Evolutionary conservation across 2,888 invertebrate genomes (phyloP).

Genomic region (Synergus itoensis): DNA sequence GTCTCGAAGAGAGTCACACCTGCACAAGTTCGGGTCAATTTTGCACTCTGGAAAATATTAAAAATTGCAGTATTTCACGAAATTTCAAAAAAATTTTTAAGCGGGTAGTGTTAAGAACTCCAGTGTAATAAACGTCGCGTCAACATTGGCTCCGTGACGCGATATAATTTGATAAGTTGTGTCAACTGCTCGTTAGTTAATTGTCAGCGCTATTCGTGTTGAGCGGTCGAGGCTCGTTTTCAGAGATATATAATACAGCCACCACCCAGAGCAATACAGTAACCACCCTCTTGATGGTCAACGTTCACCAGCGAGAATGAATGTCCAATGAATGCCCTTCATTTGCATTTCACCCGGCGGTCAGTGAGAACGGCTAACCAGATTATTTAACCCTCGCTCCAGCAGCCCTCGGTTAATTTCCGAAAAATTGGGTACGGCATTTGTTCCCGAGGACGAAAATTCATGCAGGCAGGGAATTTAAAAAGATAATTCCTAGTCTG

Average conservation of each 20-base stretch:
- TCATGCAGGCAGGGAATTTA: background rate
- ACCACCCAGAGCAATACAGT: conserved; percentile 40
- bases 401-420: conserved; percentile 55
- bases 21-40: no score
- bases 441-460: conserved; percentile 9
- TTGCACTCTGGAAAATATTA: no score
- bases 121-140: conserved; percentile 50
- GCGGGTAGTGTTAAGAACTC: background rate
- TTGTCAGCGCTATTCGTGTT: conserved; percentile 66
- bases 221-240: conserved; percentile 53
- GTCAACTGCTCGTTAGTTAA: conserved; percentile 77
- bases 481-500: background rate
- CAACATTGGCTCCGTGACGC: conserved; percentile 63
- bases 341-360: conserved; percentile 75
- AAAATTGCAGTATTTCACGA: no score
- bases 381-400: conserved; percentile 74
- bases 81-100: no score
- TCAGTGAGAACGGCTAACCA: conserved; percentile 73
- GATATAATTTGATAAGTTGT: conserved; percentile 76
- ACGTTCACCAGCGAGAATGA: conserved; percentile 57
- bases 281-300: conserved; percentile 49
- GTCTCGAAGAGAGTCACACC: no score
- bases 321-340: conserved; percentile 75
- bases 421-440: conserved; percentile 52
- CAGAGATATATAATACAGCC: conserved; percentile 60